Evolutionary conservation across 2,888 invertebrate species (phyloP).

Genomic region (Drosophila trichaetosa): DNA sequence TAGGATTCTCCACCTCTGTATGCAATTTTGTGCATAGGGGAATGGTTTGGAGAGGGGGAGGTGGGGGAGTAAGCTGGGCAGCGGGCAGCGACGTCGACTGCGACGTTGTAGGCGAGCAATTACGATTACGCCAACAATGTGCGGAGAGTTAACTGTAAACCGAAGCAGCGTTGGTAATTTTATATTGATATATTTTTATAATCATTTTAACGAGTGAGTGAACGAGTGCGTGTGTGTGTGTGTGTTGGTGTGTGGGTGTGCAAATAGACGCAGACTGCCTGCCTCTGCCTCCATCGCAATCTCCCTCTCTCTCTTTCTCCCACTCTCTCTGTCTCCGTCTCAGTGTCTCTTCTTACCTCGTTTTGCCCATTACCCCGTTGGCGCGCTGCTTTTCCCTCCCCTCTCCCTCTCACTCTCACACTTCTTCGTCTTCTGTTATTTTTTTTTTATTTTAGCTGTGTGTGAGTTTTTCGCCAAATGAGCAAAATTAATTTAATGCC

Average conservation of each 20-base stretch:
- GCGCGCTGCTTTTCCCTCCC: not conserved
- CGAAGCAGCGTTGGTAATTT: slow-evolving; percentile 70
- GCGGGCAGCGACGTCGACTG: slow-evolving; percentile 4
- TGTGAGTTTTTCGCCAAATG: slow-evolving; percentile 66
- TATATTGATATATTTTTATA: slow-evolving; percentile 81
- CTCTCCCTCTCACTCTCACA: not conserved
- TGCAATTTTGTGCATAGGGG: not conserved
- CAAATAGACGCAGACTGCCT: slow-evolving; percentile 62
- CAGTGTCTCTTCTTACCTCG: slow-evolving; percentile 46
- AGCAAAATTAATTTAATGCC: slow-evolving; percentile 81
- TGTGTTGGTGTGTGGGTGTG: slow-evolving; percentile 56
- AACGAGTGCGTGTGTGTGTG: slow-evolving; percentile 47
- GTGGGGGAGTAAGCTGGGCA: not conserved
- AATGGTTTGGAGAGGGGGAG: not conserved
- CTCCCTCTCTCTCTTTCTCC: slow-evolving; percentile 29
- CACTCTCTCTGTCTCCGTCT: slow-evolving; percentile 19
- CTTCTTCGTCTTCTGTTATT: not conserved
- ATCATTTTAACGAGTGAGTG: slow-evolving; percentile 79
- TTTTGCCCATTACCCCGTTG: slow-evolving; percentile 17
- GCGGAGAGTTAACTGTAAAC: slow-evolving; percentile 66
- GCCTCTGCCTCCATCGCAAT: slow-evolving; percentile 35
- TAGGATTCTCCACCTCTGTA: slow-evolving; percentile 9
- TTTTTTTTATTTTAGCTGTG: slow-evolving; percentile 17
- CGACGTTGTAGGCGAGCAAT: slow-evolving; percentile 59
- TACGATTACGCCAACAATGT: slow-evolving; percentile 65